Percentiles rank a stretch among this genome's conserved stretches.
These are phyloP conservation scores for Oostethus manadensis DNA, from an alignment of 2,113 vertebrate species.

Conservation along the genomic window DNA sequence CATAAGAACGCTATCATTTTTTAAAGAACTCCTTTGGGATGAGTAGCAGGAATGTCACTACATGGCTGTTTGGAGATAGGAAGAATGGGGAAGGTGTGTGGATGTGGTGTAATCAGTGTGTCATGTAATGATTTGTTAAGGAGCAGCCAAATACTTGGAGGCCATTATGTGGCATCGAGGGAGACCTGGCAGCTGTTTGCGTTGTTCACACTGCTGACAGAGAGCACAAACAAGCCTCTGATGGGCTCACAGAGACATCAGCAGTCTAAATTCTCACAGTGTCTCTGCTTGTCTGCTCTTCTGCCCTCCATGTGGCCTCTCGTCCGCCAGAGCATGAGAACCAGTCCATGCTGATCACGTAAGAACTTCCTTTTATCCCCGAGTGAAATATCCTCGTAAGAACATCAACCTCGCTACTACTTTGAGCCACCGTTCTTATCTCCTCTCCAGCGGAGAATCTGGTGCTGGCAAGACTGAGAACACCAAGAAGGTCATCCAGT, in stretches of 20 bases:
- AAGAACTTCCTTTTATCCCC: slow-evolving; percentile 60
- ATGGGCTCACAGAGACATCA: slow-evolving; percentile 49
- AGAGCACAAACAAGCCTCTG: slow-evolving; percentile 37
- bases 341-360: slow-evolving; percentile 97
- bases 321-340: slow-evolving; percentile 84
- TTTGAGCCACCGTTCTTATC: slow-evolving; percentile 4
- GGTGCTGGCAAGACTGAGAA: slow-evolving; percentile 98
- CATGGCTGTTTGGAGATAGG: slow-evolving; percentile 19
- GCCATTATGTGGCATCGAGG: slow-evolving; percentile 33
- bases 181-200: slow-evolving; percentile 50
- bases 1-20: background rate
- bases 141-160: slow-evolving; percentile 38
- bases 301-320: slow-evolving; percentile 16
- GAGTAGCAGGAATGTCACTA: slow-evolving; percentile 19
- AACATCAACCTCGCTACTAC: background rate
- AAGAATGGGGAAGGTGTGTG: background rate
- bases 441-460: slow-evolving; percentile 85
- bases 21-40: background rate
- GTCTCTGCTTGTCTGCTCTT: slow-evolving; percentile 13
- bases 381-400: slow-evolving; percentile 2
- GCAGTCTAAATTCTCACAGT: slow-evolving; percentile 23
- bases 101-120: slow-evolving; percentile 18
- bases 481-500: slow-evolving; percentile 97
- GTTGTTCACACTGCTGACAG: slow-evolving; percentile 35
- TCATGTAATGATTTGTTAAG: slow-evolving; percentile 32